Conservation (phyloP, 2,888 invertebrate species). For the Vannuccia rotundouncinata region DNA sequence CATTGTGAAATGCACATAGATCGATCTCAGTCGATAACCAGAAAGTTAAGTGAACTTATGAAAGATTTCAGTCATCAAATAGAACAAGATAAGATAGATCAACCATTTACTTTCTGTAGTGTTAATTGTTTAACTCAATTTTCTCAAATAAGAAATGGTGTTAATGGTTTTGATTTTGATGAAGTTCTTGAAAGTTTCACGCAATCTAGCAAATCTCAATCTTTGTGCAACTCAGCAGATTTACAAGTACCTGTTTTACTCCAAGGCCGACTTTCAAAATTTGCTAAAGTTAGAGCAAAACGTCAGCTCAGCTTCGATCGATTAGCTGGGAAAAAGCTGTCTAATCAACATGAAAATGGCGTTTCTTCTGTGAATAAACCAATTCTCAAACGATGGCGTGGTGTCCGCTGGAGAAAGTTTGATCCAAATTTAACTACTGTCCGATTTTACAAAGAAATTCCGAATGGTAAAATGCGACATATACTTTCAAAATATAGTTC, state of each 20-base stretch:
- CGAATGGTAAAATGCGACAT: conserved; percentile 2
- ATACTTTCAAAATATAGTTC: not conserved
- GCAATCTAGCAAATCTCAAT: not conserved
- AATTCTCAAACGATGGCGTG: not conserved
- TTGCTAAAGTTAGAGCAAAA: not conserved
- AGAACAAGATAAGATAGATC: not conserved
- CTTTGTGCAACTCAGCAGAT: not conserved
- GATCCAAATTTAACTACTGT: not conserved
- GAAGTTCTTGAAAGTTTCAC: not conserved
- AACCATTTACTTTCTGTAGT: not conserved
- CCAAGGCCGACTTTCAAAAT: not conserved
- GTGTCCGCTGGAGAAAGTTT: not conserved
- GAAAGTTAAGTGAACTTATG: not conserved
- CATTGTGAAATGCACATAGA: conserved; percentile 5
- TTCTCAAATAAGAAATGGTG: not conserved
- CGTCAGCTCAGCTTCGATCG: not conserved
- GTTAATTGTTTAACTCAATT: not conserved
- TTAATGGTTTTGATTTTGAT: not conserved
- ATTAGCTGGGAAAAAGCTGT: not conserved
- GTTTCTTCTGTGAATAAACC: not conserved
- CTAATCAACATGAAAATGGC: not conserved
- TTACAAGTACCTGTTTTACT: conserved; percentile 1
- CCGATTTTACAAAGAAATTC: conserved; percentile 14
- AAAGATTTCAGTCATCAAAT: not conserved
- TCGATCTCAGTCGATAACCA: not conserved